Percentiles rank a stretch among this genome's conserved stretches.
Conservation (phyloP, 2,888 invertebrate species). For the Ferdinandea cuprea region DNA sequence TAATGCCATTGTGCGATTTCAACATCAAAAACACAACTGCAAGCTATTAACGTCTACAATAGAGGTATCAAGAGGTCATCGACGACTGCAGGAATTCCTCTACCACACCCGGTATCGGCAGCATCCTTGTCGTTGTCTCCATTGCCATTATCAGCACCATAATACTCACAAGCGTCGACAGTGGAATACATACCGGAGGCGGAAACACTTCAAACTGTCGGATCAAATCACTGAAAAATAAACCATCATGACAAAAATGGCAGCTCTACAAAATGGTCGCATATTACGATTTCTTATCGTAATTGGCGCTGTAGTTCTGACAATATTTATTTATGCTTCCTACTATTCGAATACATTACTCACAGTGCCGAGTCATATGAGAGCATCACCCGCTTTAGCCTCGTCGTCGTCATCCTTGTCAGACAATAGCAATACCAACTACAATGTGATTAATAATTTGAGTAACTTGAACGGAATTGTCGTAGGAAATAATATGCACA, state of each 20-base stretch:
- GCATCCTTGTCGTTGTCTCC: constrained; percentile 2
- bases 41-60: constrained; percentile 33
- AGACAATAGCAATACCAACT: constrained; percentile 35
- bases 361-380: constrained; percentile 78
- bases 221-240: constrained; percentile 21
- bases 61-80: constrained; percentile 16
- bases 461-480: constrained; percentile 49
- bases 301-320: constrained; percentile 82
- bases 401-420: constrained; percentile 52
- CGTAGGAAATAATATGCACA: constrained; percentile 4
- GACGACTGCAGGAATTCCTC: constrained; percentile 36
- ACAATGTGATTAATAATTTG: constrained; percentile 40
- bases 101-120: constrained; percentile 38
- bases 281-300: constrained; percentile 83
- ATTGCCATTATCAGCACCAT: constrained; percentile 4
- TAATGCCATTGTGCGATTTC: constrained; percentile 47
- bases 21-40: constrained; percentile 49
- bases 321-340: constrained; percentile 84
- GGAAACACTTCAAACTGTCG: not conserved
- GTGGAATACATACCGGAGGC: constrained; percentile 22
- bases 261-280: constrained; percentile 82
- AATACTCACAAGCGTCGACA: constrained; percentile 6
- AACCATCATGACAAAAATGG: constrained; percentile 74
- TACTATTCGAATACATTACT: constrained; percentile 82
- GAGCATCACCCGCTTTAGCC: constrained; percentile 67